These are phyloP conservation scores for Pedetes capensis DNA, from an alignment of 2,113 vertebrate species.

Conservation along the genomic window DNA sequence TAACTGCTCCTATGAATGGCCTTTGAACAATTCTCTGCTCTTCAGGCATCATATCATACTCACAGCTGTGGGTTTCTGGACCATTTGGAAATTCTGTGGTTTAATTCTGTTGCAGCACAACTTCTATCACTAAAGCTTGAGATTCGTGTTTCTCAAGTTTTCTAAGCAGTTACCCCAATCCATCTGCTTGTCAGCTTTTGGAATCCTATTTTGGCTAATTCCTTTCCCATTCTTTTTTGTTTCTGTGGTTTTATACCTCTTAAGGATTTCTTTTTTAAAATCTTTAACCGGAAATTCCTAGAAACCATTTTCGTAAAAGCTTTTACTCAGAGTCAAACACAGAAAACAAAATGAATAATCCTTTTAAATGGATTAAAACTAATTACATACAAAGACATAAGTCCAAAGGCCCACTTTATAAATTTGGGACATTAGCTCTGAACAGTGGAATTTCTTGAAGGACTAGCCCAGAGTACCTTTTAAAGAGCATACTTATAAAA, in stretches of 20 bases:
- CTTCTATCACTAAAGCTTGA: neutral
- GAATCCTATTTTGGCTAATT: conserved; percentile 18
- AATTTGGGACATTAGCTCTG: conserved; percentile 3
- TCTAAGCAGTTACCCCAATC: neutral
- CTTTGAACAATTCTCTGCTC: neutral
- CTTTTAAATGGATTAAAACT: conserved; percentile 46
- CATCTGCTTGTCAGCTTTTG: conserved; percentile 9
- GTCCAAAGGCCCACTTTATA: neutral
- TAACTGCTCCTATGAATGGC: neutral
- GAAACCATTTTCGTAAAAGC: conserved; percentile 27
- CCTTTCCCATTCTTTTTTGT: neutral
- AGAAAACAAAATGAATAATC: conserved; percentile 38
- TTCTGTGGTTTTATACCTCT: neutral
- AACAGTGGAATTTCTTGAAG: neutral
- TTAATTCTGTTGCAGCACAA: neutral
- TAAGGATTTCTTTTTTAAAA: conserved; percentile 21
- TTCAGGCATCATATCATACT: neutral
- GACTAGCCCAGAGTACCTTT: neutral
- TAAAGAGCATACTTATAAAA: neutral
- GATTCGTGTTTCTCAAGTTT: neutral
- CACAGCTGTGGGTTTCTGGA: neutral
- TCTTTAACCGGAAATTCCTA: conserved; percentile 22
- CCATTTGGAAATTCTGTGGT: neutral
- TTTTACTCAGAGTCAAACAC: neutral
- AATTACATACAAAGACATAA: conserved; percentile 14